Evolutionary conservation across 2,797 vertebrate genomes (phyloP).

Genomic region (Hyperoplus immaculatus): DNA sequence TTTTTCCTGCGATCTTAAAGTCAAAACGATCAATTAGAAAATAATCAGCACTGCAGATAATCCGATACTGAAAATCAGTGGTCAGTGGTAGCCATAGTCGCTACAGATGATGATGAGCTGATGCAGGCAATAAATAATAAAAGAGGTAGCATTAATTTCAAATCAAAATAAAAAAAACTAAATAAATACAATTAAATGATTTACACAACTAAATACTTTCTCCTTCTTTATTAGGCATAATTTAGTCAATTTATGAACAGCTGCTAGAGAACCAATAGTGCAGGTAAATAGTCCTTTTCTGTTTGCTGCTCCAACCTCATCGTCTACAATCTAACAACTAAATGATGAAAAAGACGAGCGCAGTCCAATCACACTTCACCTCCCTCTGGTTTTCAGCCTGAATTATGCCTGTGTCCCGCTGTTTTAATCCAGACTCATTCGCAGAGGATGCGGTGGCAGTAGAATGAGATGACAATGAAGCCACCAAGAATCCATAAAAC

Average conservation of each 20-base stretch:
- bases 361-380: not conserved
- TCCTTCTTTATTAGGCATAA: not conserved
- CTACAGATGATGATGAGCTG: not conserved
- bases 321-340: not conserved
- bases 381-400: not conserved
- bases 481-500: not conserved
- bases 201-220: not conserved
- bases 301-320: not conserved
- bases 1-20: not conserved
- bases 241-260: not conserved
- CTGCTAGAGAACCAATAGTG: not conserved
- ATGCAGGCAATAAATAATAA: not conserved
- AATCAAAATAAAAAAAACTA: not conserved
- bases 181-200: not conserved
- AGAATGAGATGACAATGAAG: conserved; percentile 1
- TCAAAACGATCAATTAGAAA: not conserved
- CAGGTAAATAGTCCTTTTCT: not conserved
- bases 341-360: conserved; percentile 4
- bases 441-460: not conserved
- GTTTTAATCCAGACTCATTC: conserved; percentile 11
- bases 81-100: not conserved
- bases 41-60: not conserved
- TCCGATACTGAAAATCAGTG: not conserved
- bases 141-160: no score
- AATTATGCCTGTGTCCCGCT: not conserved